Evolutionary conservation across 2,888 invertebrate genomes (phyloP).

Genomic region (Dendrolimus houi): DNA sequence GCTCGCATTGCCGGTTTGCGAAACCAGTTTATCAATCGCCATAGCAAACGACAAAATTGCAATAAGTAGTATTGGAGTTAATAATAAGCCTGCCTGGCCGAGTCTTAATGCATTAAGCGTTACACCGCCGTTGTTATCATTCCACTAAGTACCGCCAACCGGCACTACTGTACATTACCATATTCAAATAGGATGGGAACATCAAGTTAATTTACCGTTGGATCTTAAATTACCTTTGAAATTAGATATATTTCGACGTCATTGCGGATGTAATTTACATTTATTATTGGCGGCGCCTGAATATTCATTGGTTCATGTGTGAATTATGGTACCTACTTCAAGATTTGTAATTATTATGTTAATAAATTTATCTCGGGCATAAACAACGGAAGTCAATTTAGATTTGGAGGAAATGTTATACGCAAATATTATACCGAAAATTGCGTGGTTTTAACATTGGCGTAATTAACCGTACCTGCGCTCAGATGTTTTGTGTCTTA

Average conservation of each 20-base stretch:
- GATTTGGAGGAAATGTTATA: too few relatives aligned
- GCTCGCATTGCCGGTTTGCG: too few relatives aligned
- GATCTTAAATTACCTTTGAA: constrained; percentile 45
- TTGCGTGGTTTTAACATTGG: too few relatives aligned
- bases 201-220: constrained; percentile 41
- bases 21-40: too few relatives aligned
- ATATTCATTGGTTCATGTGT: constrained; percentile 34
- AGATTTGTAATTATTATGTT: constrained; percentile 13
- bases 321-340: constrained; percentile 3
- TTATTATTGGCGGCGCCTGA: constrained; percentile 38
- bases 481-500: too few relatives aligned
- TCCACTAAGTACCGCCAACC: background rate
- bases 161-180: constrained; percentile 25
- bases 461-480: too few relatives aligned
- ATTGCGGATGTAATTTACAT: constrained; percentile 46
- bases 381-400: too few relatives aligned
- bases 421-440: too few relatives aligned
- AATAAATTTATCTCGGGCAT: too few relatives aligned
- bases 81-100: background rate
- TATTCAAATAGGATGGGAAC: constrained; percentile 34
- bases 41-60: background rate
- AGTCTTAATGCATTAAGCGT: background rate
- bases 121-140: background rate
- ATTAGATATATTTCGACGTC: constrained; percentile 50
- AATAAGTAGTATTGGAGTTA: background rate